A percentile compares a stretch with the other conserved stretches of the same genome.
These are phyloP conservation scores for Colinus virginianus DNA, from an alignment of 2,113 vertebrate genomes.

Conservation along the genomic window DNA sequence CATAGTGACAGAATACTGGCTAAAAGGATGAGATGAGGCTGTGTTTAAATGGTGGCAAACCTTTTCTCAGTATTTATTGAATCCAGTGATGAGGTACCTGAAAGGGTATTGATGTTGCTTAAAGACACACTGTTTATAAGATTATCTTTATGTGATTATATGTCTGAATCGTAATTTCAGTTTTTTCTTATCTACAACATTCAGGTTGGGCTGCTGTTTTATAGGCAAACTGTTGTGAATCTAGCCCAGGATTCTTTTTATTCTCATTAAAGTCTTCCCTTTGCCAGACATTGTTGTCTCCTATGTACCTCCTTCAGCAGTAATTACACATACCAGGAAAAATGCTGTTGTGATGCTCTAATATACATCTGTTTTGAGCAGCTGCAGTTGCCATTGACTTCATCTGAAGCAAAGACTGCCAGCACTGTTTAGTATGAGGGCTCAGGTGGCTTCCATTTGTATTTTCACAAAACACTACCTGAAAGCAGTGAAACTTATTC, in stretches of 20 bases:
- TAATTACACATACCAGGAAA: not conserved
- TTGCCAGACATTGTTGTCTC: not conserved
- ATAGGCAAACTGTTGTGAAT: not conserved
- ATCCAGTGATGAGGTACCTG: not conserved
- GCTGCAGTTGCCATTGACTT: conserved; percentile 30
- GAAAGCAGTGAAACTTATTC: not conserved
- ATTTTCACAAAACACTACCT: not conserved
- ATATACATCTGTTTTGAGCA: conserved; percentile 35
- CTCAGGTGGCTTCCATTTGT: not conserved
- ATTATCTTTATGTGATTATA: not conserved
- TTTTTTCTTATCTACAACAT: not conserved
- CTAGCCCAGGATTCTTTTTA: not conserved
- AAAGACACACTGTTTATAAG: not conserved
- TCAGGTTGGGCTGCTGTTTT: not conserved
- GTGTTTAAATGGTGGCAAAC: not conserved
- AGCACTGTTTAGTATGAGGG: not conserved
- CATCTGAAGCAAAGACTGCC: not conserved
- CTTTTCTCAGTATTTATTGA: not conserved
- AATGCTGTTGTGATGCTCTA: not conserved
- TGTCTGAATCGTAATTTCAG: not conserved
- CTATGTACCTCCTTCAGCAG: conserved; percentile 6
- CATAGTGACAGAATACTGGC: not conserved
- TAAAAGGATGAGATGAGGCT: not conserved
- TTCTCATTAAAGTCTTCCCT: not conserved
- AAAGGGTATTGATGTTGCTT: not conserved